Percentiles rank a stretch among this genome's conserved stretches.
phyloP scores from a whole-genome alignment of 2,888 invertebrate genomes.

The Apocheima hispidaria region DNA sequence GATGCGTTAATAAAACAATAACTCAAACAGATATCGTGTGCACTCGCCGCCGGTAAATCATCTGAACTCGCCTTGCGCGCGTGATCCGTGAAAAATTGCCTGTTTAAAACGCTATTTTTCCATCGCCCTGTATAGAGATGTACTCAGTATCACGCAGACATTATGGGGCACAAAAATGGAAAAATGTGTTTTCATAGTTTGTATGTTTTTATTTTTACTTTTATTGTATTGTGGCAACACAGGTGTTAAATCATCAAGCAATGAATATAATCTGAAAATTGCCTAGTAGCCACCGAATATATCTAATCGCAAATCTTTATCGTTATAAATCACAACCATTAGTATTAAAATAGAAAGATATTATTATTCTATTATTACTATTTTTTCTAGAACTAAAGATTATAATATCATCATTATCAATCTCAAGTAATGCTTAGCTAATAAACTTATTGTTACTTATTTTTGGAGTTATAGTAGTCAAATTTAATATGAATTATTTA shows the following conservation, averaged over 20 bases:
- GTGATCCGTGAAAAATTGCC: constrained; percentile 80
- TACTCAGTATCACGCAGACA: constrained; percentile 51
- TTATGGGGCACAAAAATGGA: constrained; percentile 46
- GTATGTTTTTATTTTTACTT: background rate
- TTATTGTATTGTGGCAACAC: no score
- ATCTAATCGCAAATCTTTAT: no score
- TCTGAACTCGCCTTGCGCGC: constrained; percentile 58
- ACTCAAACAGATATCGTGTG: constrained; percentile 73
- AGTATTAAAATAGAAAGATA: no score
- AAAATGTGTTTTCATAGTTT: background rate
- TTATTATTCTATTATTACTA: background rate
- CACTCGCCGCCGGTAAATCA: constrained; percentile 78
- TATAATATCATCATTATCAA: no score
- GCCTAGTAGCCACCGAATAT: background rate
- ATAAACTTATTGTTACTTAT: no score
- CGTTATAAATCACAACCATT: no score
- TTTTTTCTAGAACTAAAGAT: background rate
- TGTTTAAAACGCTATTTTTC: constrained; percentile 74
- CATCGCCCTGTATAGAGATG: constrained; percentile 58
- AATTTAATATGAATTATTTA: no score
- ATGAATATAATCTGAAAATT: background rate
- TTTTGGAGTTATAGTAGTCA: no score
- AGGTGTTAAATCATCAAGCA: background rate
- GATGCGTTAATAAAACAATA: constrained; percentile 63
- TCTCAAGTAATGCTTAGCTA: background rate